Percentiles rank a stretch among this genome's conserved stretches.
Conservation (phyloP, 2,888 invertebrate genomes). For the Hydraecia micacea region DNA sequence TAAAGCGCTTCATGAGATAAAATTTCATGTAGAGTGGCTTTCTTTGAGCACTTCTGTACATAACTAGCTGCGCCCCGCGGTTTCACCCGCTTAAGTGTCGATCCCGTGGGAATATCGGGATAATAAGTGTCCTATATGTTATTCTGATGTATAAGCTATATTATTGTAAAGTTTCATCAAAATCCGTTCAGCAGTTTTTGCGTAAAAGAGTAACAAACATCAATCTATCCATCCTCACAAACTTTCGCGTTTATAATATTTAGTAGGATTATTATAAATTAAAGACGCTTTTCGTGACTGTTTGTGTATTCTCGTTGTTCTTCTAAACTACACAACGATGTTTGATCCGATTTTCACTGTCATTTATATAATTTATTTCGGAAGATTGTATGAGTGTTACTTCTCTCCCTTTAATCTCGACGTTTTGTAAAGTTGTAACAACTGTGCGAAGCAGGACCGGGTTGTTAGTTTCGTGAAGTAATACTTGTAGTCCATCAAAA, state of each 20-base stretch:
- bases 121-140: too few species aligned
- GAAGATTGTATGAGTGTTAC: not conserved
- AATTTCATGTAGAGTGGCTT: conserved; percentile 15
- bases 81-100: too few species aligned
- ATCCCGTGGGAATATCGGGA: too few species aligned
- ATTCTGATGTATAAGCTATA: too few species aligned
- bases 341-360: not conserved
- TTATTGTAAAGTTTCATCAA: too few species aligned
- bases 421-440: not conserved
- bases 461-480: not conserved
- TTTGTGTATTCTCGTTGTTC: not conserved
- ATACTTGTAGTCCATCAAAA: not conserved
- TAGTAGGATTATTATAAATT: not conserved
- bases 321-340: not conserved
- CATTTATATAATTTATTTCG: not conserved
- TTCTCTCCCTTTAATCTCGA: not conserved
- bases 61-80: too few species aligned
- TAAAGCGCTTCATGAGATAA: conserved; percentile 15
- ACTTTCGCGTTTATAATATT: too few species aligned
- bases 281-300: not conserved
- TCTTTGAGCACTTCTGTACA: not conserved
- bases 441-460: not conserved
- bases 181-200: too few species aligned
- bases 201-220: too few species aligned
- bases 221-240: too few species aligned